These are phyloP conservation scores for Cryptotermes secundus DNA, from an alignment of 1,140 invertebrate species.

Conservation along the genomic window DNA sequence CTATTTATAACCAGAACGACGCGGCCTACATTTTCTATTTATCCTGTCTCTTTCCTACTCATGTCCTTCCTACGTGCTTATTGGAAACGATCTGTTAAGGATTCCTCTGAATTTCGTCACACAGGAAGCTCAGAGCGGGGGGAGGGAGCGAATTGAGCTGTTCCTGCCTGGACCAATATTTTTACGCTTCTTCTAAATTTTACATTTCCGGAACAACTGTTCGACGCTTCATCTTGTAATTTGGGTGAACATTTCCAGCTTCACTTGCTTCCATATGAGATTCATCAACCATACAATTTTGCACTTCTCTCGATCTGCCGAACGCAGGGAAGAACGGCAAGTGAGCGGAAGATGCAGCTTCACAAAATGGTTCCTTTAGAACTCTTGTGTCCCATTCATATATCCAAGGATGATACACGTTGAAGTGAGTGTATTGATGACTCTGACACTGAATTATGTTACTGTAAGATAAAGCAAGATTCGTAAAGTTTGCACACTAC, in stretches of 20 bases:
- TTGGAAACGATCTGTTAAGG: conserved; percentile 11
- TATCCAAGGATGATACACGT: too few species aligned
- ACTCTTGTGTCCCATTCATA: too few species aligned
- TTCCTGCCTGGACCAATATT: background rate
- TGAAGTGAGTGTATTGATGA: too few species aligned
- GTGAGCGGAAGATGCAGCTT: too few species aligned
- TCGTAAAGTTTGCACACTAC: too few species aligned
- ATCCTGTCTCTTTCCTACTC: background rate
- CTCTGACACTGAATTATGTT: too few species aligned
- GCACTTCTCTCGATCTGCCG: too few species aligned
- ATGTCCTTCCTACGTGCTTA: background rate
- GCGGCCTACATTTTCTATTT: background rate
- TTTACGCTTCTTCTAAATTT: background rate
- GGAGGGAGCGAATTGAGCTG: too few species aligned
- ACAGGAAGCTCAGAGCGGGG: too few species aligned
- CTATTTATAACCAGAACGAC: background rate
- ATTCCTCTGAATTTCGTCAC: background rate
- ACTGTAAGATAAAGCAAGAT: too few species aligned
- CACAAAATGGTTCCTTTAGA: too few species aligned
- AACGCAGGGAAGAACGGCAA: too few species aligned
- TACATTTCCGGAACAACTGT: background rate
- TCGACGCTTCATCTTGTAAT: background rate
- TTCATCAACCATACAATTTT: background rate
- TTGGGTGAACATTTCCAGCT: background rate
- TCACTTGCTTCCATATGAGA: background rate